Evolutionary conservation across 2,797 vertebrate species (phyloP), one percentile per base, ranked within the genome.

Genomic region (Poecilia velifera): DNA sequence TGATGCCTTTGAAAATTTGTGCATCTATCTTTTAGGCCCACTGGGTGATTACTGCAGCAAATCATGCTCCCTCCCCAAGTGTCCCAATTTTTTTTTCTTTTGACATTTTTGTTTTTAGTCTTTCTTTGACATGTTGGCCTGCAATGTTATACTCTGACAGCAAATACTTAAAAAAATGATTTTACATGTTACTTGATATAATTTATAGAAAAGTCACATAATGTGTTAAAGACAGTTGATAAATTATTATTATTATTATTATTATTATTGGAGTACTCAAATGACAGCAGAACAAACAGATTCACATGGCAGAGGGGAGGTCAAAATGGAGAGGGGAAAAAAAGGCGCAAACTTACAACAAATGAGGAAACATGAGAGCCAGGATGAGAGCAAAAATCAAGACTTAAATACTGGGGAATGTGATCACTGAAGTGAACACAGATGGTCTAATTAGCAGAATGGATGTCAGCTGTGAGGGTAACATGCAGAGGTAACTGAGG

Each of bases 1-100:
- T 66, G 31, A 82, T 41, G 25, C 46, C 16, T 72, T 34, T 34
- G 78, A 22, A 81, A 87, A 31, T 57, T 74, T 4, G 45, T 28
- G 25, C 39, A 83, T 62, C 77, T 49, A 10, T 73, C 41, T 66
- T 51, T 53, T 10, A 66, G 57, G 47, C 59, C 73, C 36, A 36
- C 3, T 72, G 64, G 45, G 55, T 45, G 46, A 80, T 79, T 20
- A 70, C 9, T 74, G 70, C 25, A 46, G 5, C 18, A 47, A 34
- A 16, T 9, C 18, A 43, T 51, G 20, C 4, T 74, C 8, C 6
- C 22, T 57, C 31, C 34, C 22, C 25, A 25, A 6, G 10, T 3
- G 12, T 22, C 18, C 18, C 46, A 47, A 71, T 4, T 7, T 18
- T 12, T 18, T 1, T 39, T 25, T 49, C 2, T 41, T 64, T 64